Conservation (phyloP, 2,113 vertebrate genomes). For the Turdus rufiventris region DNA sequence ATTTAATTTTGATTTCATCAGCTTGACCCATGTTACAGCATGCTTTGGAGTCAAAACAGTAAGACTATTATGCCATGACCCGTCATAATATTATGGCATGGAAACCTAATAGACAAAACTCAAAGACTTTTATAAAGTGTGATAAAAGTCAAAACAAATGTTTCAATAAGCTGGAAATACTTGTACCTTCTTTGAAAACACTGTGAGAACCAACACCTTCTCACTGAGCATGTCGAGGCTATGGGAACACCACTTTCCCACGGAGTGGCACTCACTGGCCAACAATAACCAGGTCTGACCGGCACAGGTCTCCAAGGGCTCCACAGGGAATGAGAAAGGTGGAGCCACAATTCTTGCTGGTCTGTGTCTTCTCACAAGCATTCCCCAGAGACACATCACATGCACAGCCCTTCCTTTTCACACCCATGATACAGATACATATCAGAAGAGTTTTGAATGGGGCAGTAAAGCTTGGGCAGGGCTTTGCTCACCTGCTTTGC, state of each 20-base stretch:
- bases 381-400: neutral
- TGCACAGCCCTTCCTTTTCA: neutral
- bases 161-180: conserved; percentile 26
- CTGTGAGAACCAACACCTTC: neutral
- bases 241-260: neutral
- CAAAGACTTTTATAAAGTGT: neutral
- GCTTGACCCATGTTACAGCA: conserved; percentile 18
- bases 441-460: neutral
- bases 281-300: neutral
- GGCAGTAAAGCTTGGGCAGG: neutral
- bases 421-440: neutral
- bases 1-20: conserved; percentile 38
- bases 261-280: neutral
- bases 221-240: neutral
- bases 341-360: neutral
- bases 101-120: conserved; percentile 51
- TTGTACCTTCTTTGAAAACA: neutral
- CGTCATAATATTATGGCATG: conserved; percentile 33
- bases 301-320: neutral
- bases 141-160: conserved; percentile 32
- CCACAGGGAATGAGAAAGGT: neutral
- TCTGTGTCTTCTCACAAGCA: neutral
- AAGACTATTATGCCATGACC: conserved; percentile 14
- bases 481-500: neutral
- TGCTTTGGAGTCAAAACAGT: conserved; percentile 50